These are phyloP conservation scores for Phocides pigmalion DNA, from an alignment of 1,140 invertebrate genomes.

Conservation along the genomic window DNA sequence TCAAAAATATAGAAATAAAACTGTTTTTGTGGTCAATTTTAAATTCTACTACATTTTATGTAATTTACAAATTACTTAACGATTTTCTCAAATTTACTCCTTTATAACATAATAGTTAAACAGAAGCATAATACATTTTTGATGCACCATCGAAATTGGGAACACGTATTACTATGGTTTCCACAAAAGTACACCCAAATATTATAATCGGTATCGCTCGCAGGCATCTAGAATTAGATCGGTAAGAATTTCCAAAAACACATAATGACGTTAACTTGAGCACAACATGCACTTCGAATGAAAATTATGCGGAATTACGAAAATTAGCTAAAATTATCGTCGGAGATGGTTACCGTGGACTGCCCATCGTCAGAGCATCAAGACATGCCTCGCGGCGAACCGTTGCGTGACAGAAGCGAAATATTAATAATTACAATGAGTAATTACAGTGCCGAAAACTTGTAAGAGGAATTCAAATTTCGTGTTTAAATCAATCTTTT, in stretches of 20 bases:
- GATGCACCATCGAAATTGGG: conserved; percentile 16
- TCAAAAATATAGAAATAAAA: too few species aligned
- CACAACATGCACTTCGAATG: conserved; percentile 71
- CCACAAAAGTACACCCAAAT: conserved; percentile 12
- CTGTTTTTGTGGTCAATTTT: too few species aligned
- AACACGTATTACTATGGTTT: not conserved
- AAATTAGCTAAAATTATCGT: conserved; percentile 79
- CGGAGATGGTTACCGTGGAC: conserved; percentile 54
- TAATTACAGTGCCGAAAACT: conserved; percentile 52
- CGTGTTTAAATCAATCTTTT: conserved; percentile 37
- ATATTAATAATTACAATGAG: conserved; percentile 68
- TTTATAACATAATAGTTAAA: too few species aligned
- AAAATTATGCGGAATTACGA: conserved; percentile 74
- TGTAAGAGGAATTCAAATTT: conserved; percentile 52
- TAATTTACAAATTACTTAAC: too few species aligned
- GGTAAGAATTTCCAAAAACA: conserved; percentile 55
- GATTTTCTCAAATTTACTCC: too few species aligned
- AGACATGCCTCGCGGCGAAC: conserved; percentile 45
- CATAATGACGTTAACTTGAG: conserved; percentile 59
- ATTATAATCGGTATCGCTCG: conserved; percentile 30
- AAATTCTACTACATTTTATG: too few species aligned
- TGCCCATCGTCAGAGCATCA: conserved; percentile 62
- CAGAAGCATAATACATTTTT: conserved; percentile 2
- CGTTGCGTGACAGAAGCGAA: conserved; percentile 65
- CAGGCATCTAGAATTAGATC: conserved; percentile 61